Evolutionary conservation across 23 tunicate genomes (phyloP).

Genomic region (Phallusia fumigata): DNA sequence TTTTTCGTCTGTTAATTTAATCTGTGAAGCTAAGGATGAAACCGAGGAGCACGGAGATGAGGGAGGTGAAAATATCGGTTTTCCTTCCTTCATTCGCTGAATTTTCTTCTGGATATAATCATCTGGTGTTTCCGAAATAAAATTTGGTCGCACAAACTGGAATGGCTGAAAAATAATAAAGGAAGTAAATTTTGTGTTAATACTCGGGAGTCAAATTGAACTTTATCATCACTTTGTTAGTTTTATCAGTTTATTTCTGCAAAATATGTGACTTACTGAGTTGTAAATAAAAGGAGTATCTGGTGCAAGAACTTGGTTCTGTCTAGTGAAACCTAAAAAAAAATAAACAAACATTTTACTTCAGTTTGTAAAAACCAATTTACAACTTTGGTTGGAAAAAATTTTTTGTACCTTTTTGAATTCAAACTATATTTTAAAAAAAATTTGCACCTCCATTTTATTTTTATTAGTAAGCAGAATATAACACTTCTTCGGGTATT

Average conservation of each 20-base stretch:
- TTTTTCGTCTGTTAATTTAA: not conserved
- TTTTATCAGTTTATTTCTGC: no score
- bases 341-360: slow-evolving; percentile 27
- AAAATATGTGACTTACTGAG: slow-evolving; percentile 20
- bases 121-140: slow-evolving; percentile 69
- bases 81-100: slow-evolving; percentile 77
- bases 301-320: slow-evolving; percentile 21
- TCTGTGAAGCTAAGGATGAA: not conserved
- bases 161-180: slow-evolving; percentile 48
- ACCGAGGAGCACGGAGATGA: slow-evolving; percentile 50
- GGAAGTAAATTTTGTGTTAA: no score
- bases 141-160: slow-evolving; percentile 39
- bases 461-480: no score
- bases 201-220: no score
- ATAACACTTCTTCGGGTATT: no score
- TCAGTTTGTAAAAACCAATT: no score
- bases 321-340: slow-evolving; percentile 31
- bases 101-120: slow-evolving; percentile 62
- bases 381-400: no score
- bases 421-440: no score
- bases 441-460: no score
- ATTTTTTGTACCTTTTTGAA: no score
- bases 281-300: slow-evolving; percentile 39
- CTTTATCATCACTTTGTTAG: no score
- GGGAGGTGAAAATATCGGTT: slow-evolving; percentile 81